Evolutionary conservation across 2,113 vertebrate genomes (phyloP), one percentile per base, ranked within the genome.

Genomic region (Epinephelus fuscoguttatus): DNA sequence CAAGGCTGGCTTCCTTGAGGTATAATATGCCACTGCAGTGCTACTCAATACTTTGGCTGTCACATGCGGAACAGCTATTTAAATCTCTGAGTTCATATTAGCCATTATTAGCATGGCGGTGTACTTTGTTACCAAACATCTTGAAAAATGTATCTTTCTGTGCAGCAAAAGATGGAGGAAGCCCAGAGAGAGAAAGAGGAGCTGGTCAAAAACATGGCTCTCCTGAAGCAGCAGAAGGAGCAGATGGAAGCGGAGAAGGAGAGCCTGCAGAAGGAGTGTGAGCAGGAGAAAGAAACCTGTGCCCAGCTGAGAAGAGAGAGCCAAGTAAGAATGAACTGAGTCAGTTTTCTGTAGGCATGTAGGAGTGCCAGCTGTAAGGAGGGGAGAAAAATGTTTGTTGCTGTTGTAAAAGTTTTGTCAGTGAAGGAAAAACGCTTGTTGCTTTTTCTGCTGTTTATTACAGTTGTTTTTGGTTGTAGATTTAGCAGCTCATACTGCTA

Each of bases 101-200:
- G 11, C 47, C 63, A 10, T 30, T 23, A 45, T 52, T 66, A 57
- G 5, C 33, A 21, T 17, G 13, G 12, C 14, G 53, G 6, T 12
- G 10, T n/a, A 40, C 40, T 57, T 27, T 21, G 59, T 30, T 4
- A 10, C 37, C 3, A 0, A 74, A 71, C 37, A 27, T 52, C 6
- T 60, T 49, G 18, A 81, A 45, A 19, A 25, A 68, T 17, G 49
- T 18, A 9, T 75, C 49, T 47, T 56, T 80, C 23, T 83, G 14
- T 87, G 25, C 86, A 99, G 98, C 96, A 98, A 94, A 99, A 99
- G 94, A 96, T 99, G 88, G 97, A 99, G 94, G 98, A 99, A 95
- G 96, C 95, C 23, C 93, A 97, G 84, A 96, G 97, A 94, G 97
- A 99, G 93, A 99, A 98, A 89, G 97, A 98, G 55, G 97, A 97